These are phyloP conservation scores for Drosophila diplacantha DNA, from an alignment of 2,888 invertebrate species.

Conservation along the genomic window DNA sequence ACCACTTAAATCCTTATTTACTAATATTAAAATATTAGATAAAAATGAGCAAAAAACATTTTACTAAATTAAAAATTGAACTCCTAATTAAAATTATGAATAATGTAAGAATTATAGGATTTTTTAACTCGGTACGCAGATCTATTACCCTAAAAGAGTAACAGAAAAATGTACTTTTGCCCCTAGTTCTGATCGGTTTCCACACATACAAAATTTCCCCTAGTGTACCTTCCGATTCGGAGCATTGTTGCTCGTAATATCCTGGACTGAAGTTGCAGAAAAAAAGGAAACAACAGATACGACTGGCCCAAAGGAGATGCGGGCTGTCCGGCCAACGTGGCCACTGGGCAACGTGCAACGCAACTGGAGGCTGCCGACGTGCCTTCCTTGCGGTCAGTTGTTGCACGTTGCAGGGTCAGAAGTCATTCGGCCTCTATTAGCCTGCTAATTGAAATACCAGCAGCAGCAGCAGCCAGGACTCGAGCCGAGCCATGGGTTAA, in stretches of 20 bases:
- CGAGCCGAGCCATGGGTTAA: conserved; percentile 5
- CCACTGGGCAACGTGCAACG: conserved; percentile 15
- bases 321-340: conserved; percentile 14
- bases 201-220: background rate
- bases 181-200: background rate
- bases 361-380: conserved; percentile 30
- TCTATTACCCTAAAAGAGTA: no score
- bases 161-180: no score
- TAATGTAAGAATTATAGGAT: no score
- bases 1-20: no score
- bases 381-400: conserved; percentile 35
- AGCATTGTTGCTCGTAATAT: conserved; percentile 23
- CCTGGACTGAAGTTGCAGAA: background rate
- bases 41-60: no score
- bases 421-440: conserved; percentile 35
- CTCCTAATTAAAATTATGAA: no score
- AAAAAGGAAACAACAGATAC: conserved; percentile 15
- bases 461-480: conserved; percentile 1
- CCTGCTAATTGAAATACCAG: conserved; percentile 37
- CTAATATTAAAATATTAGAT: no score
- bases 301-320: conserved; percentile 13
- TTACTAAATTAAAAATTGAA: no score
- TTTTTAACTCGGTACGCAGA: no score
- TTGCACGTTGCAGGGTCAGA: conserved; percentile 35
- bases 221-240: background rate